Percentiles rank a stretch among this genome's conserved stretches.
Conservation (phyloP, 2,113 vertebrate genomes). For the Oncorhynchus keta region DNA sequence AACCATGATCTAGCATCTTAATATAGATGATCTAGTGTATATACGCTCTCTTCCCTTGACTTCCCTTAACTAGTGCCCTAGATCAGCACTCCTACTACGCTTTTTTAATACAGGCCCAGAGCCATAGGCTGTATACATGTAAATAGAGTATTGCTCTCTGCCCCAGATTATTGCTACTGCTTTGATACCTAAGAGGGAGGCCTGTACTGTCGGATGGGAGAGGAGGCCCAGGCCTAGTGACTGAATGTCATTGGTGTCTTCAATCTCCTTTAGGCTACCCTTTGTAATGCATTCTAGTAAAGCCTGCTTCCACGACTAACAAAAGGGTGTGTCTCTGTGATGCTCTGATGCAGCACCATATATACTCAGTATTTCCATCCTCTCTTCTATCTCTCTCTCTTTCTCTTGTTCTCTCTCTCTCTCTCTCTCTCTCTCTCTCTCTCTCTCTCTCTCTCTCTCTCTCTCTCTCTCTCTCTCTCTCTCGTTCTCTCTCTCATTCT, state of each 20-base stretch:
- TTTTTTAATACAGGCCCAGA: too few species aligned
- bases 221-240: too few species aligned
- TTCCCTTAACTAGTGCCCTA: too few species aligned
- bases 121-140: too few species aligned
- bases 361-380: neutral
- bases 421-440: neutral
- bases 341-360: neutral
- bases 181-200: neutral
- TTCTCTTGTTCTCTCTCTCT: neutral
- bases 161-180: neutral
- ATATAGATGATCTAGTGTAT: too few species aligned
- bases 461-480: neutral
- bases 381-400: neutral
- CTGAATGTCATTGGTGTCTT: too few species aligned
- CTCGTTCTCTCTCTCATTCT: neutral
- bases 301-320: neutral
- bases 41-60: too few species aligned
- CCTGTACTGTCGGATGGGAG: too few species aligned
- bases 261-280: neutral
- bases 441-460: neutral
- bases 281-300: neutral
- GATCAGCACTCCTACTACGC: too few species aligned
- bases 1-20: too few species aligned
- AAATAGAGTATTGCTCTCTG: neutral
- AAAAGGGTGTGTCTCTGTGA: constrained; percentile 1